A percentile compares a stretch with the other conserved stretches of the same genome.
These are phyloP conservation scores for Mamestra brassicae DNA, from an alignment of 2,888 invertebrate species.

Conservation along the genomic window DNA sequence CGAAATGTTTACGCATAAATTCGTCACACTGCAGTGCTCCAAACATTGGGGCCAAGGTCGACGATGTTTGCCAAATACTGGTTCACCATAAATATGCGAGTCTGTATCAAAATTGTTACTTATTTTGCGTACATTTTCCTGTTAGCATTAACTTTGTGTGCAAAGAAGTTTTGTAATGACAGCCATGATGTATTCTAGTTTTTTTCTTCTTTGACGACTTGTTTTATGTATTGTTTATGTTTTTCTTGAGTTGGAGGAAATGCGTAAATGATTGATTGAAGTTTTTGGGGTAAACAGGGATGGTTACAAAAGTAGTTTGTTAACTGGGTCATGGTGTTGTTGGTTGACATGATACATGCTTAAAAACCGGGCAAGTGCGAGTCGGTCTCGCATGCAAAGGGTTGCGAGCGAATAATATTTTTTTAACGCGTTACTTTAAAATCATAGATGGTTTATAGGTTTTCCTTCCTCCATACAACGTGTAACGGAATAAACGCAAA, in stretches of 20 bases:
- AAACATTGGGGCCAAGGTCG: conserved; percentile 48
- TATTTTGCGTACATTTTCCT: conserved; percentile 61
- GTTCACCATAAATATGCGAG: conserved; percentile 43
- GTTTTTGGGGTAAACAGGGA: conserved; percentile 17
- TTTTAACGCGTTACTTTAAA: too few relatives aligned
- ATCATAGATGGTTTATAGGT: too few relatives aligned
- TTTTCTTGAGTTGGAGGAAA: conserved; percentile 21
- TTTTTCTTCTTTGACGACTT: conserved; percentile 38
- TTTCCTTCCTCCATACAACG: too few relatives aligned
- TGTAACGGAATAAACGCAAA: too few relatives aligned
- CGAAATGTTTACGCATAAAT: conserved; percentile 1
- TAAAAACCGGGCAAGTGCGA: too few relatives aligned
- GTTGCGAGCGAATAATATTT: too few relatives aligned
- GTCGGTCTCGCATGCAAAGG: too few relatives aligned
- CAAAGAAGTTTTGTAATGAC: conserved; percentile 52
- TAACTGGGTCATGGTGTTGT: not conserved
- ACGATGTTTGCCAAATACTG: conserved; percentile 42
- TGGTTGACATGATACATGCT: not conserved
- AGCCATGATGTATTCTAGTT: conserved; percentile 52
- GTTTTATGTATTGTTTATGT: conserved; percentile 55
- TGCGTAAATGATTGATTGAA: conserved; percentile 31
- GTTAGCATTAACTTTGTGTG: conserved; percentile 51
- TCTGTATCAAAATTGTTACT: conserved; percentile 40
- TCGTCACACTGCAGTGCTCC: conserved; percentile 7
- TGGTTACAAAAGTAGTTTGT: not conserved